Base-by-base conservation (phyloP, 2,797 vertebrate species). In the Pampus argenteus region DNA sequence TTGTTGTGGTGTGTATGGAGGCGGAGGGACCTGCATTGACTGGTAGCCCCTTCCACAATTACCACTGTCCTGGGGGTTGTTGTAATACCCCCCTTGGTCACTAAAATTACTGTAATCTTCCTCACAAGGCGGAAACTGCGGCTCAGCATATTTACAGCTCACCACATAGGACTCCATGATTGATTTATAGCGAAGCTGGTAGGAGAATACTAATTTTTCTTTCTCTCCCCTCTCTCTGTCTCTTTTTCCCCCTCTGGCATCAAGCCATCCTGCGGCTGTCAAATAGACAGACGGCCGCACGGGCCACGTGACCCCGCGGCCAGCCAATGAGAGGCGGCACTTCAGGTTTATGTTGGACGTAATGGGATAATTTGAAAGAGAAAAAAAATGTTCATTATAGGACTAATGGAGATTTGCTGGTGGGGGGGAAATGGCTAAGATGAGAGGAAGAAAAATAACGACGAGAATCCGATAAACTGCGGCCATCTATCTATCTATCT, bases 161-260 rank as follows among this genome's bases (percentile, higher is more conserved):
- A 97, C 95, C 96, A 97, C 95, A 94, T 95, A 97, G 88, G 97
- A 97, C 93, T 97, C 97, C 97, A 97, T 98, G 96, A 98, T 98
- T 97, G 97, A 98, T 98, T 98, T 98, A 97, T 95, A 91, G 90
- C 84, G 87, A 90, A 72, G 94, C 94, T 95, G 93, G 95, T 95
- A 94, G 89, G 86, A 89, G 91, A 93, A 93, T 93, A 92, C 91
- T 91, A 93, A 93, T 93, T 92, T 93, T 92, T 93, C 92, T 93
- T 89, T 90, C 89, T 92, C 86, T 85, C 87, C 85, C 82, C 90
- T 85, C 42, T 44, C 87, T 91, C 73, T 89, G 82, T 90, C 86
- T 85, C 88, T 82, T 88, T 88, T 78, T 74, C 89, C 88, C 89
- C 91, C 92, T 93, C 92, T 93, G 92, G 91, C 95, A 96, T 94